Percentiles rank a stretch among this genome's conserved stretches.
phyloP scores from a whole-genome alignment of 2,113 vertebrate genomes.

The Varanus komodoensis region DNA sequence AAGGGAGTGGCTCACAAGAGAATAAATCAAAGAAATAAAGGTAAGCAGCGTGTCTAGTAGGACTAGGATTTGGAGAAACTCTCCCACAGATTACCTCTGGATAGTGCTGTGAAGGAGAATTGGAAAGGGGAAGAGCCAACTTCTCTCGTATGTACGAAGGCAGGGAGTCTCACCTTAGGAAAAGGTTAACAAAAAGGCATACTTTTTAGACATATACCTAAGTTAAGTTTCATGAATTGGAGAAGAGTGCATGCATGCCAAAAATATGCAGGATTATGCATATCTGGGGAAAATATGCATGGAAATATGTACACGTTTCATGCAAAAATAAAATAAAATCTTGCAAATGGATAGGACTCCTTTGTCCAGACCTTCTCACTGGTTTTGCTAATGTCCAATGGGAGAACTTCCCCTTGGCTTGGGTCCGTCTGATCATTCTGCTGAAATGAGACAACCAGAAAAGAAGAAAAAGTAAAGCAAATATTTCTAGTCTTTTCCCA shows the following conservation, averaged over 20 bases:
- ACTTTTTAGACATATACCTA: too few relatives aligned
- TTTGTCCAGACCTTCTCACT: background rate
- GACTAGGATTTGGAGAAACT: background rate
- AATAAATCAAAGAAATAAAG: too few relatives aligned
- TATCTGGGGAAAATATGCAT: too few relatives aligned
- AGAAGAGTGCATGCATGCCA: too few relatives aligned
- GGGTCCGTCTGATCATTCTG: constrained; percentile 37
- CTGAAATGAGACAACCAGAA: constrained; percentile 35
- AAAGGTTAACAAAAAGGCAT: too few relatives aligned
- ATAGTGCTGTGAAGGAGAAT: background rate
- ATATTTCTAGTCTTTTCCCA: constrained; percentile 51
- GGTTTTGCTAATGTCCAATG: background rate
- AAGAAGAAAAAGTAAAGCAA: constrained; percentile 50
- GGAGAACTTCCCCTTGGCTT: background rate
- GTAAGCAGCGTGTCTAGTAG: background rate
- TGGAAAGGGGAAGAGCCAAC: background rate
- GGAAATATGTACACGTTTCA: too few relatives aligned
- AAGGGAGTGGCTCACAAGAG: too few relatives aligned
- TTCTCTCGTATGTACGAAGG: background rate
- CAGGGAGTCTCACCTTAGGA: background rate
- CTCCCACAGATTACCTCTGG: too few relatives aligned
- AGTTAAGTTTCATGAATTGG: too few relatives aligned
- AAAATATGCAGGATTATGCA: too few relatives aligned
- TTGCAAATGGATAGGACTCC: background rate
- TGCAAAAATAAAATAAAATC: too few relatives aligned